Evolutionary conservation across 1,140 invertebrate species (phyloP).

Genomic region (Aphelinus certus): DNA sequence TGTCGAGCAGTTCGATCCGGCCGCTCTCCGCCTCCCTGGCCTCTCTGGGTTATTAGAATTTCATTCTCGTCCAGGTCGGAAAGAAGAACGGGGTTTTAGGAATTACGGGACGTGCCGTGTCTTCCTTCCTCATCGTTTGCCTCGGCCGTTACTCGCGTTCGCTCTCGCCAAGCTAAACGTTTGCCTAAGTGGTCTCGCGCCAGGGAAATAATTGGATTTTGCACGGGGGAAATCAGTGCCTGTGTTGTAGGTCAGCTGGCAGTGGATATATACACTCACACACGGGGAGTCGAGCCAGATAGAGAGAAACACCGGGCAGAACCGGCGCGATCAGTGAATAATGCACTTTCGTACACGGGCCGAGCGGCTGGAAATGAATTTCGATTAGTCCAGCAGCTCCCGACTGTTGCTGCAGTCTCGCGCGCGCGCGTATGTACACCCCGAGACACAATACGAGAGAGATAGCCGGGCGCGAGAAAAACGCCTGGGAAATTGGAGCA

Average conservation of each 20-base stretch:
- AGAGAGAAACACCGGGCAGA: not conserved
- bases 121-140: not conserved
- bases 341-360: conserved; percentile 29
- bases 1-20: not conserved
- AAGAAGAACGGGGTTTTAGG: not conserved
- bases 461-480: not conserved
- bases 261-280: not conserved
- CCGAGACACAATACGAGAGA: not conserved
- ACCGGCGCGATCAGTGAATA: conserved; percentile 37
- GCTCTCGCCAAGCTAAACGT: conserved; percentile 18
- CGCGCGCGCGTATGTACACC: not conserved
- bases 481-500: conserved; percentile 28
- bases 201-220: conserved; percentile 39
- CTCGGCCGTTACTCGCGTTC: not conserved
- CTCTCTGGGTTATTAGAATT: conserved; percentile 19
- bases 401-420: not conserved
- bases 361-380: conserved; percentile 35
- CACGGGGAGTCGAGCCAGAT: not conserved
- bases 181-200: conserved; percentile 22
- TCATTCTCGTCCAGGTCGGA: not conserved
- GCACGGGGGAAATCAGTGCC: conserved; percentile 34
- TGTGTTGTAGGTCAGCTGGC: no score
- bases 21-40: not conserved
- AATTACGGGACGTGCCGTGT: conserved; percentile 3
- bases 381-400: conserved; percentile 29